phyloP scores from a whole-genome alignment of 1,140 invertebrate genomes.

The Cyrtorhinus lividipennis region DNA sequence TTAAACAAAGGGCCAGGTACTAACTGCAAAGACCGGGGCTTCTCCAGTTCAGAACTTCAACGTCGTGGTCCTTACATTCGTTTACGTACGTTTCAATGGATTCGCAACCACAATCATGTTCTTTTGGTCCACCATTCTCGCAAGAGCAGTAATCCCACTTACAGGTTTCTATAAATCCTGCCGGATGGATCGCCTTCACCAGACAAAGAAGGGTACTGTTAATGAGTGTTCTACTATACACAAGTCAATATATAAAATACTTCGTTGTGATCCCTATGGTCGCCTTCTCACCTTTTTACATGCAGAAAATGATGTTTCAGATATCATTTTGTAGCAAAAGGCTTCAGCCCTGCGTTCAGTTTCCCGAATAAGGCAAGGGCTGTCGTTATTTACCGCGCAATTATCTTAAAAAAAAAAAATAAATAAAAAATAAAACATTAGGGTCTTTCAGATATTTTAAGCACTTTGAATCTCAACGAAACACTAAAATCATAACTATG shows the following conservation, averaged over 20 bases:
- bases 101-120: slow-evolving; percentile 48
- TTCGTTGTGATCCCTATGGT: neutral
- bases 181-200: neutral
- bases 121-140: slow-evolving; percentile 26
- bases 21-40: slow-evolving; percentile 59
- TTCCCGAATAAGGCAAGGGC: slow-evolving; percentile 31
- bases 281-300: slow-evolving; percentile 39
- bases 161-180: slow-evolving; percentile 42
- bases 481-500: no score
- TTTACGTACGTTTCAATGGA: slow-evolving; percentile 59
- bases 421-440: no score
- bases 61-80: slow-evolving; percentile 51
- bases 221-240: no score
- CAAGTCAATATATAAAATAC: no score
- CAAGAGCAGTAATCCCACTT: slow-evolving; percentile 66
- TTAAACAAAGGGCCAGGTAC: no score
- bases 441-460: no score
- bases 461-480: no score
- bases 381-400: slow-evolving; percentile 39
- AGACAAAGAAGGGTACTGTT: no score
- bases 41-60: slow-evolving; percentile 52
- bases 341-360: slow-evolving; percentile 35
- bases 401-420: slow-evolving; percentile 35
- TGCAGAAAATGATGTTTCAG: slow-evolving; percentile 43
- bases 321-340: slow-evolving; percentile 46